phyloP scores from a whole-genome alignment of 2,888 invertebrate genomes.

The Campaea margaritaria region DNA sequence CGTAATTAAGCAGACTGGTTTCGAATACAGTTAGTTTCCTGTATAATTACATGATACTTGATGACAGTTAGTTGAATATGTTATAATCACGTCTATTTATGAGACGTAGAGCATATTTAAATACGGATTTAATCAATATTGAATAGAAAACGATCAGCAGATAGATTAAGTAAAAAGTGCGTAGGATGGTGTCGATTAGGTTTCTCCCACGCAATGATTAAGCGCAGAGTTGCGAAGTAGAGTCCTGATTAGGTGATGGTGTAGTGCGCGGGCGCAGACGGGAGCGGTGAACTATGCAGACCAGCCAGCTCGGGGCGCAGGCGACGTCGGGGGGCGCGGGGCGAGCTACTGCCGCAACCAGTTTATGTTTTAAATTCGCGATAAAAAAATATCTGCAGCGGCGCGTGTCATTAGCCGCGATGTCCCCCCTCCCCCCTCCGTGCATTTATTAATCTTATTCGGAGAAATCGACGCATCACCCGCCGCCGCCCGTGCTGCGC shows the following conservation, averaged over 20 bases:
- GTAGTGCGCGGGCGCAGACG: constrained; percentile 27
- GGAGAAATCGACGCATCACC: constrained; percentile 80
- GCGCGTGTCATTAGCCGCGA: constrained; percentile 81
- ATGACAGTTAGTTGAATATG: constrained; percentile 17
- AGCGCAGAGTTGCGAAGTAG: constrained; percentile 14
- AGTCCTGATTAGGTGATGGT: constrained; percentile 25
- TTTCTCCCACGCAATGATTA: constrained; percentile 24
- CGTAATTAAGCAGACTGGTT: constrained; percentile 29
- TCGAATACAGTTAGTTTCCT: constrained; percentile 23
- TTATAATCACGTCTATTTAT: constrained; percentile 12
- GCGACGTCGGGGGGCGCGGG: constrained; percentile 23
- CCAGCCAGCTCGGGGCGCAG: constrained; percentile 38
- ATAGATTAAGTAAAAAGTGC: background rate
- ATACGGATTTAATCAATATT: too few species aligned
- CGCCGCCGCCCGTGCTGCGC: constrained; percentile 3
- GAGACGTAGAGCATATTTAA: constrained; percentile 7
- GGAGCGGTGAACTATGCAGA: constrained; percentile 45
- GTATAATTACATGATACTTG: constrained; percentile 13
- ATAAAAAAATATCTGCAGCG: constrained; percentile 80
- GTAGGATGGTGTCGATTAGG: background rate
- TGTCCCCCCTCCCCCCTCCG: constrained; percentile 56
- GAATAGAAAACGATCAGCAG: too few species aligned
- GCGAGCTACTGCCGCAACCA: constrained; percentile 60
- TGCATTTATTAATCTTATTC: constrained; percentile 83
- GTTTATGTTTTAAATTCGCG: constrained; percentile 81